phyloP scores from a whole-genome alignment of 2,113 vertebrate species.

The Piliocolobus tephrosceles region DNA sequence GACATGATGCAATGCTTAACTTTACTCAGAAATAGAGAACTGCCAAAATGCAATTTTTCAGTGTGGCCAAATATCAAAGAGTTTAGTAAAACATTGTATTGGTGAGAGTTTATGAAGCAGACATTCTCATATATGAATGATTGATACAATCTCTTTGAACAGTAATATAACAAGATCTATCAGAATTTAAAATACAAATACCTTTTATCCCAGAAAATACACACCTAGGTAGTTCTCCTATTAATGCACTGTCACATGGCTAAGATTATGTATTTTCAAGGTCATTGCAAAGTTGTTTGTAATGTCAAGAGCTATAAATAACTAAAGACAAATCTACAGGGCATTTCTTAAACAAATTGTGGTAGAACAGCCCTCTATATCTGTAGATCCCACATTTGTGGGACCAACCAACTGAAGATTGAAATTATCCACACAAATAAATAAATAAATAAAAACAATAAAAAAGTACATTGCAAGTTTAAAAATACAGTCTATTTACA shows the following conservation, averaged over 20 bases:
- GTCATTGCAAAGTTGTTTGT: background rate
- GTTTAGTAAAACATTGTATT: background rate
- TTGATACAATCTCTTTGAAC: background rate
- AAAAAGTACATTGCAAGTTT: too few relatives aligned
- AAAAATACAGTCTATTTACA: background rate
- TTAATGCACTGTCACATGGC: background rate
- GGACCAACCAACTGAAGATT: background rate
- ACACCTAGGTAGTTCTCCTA: background rate
- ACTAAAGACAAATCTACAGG: background rate
- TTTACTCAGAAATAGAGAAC: background rate
- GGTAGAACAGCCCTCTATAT: background rate
- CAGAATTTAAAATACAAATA: constrained; percentile 1
- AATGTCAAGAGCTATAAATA: background rate
- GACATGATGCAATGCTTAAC: background rate
- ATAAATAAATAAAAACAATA: background rate
- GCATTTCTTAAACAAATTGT: background rate
- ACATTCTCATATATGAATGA: background rate
- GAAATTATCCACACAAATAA: background rate
- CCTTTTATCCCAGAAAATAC: background rate
- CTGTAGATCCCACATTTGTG: background rate
- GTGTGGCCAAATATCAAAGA: background rate
- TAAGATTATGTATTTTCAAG: background rate
- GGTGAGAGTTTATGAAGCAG: background rate
- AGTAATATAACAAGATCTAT: background rate
- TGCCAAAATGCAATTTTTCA: background rate